Evolutionary conservation across 2,113 vertebrate genomes (phyloP).

Genomic region (Urocolius indicus): DNA sequence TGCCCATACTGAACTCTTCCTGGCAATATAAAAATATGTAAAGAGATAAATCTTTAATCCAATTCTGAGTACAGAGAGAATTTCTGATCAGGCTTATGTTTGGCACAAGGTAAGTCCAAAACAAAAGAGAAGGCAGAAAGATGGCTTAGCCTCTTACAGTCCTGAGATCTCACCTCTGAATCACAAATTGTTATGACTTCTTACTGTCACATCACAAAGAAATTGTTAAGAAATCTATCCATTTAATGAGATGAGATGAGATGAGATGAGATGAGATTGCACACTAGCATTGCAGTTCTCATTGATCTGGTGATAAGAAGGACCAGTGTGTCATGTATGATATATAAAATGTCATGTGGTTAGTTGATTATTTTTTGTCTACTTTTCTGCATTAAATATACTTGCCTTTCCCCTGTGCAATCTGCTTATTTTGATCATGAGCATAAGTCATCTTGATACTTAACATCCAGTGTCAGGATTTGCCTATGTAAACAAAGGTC

Average conservation of each 20-base stretch:
- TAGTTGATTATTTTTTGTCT: neutral
- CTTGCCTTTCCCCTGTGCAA: neutral
- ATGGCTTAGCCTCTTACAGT: neutral
- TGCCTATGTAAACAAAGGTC: neutral
- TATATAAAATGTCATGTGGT: neutral
- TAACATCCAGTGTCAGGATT: neutral
- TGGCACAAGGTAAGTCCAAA: neutral
- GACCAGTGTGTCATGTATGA: rapidly evolving
- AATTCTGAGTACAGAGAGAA: neutral
- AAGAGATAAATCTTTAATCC: conserved; percentile 8
- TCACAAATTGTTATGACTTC: neutral
- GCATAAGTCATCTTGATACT: neutral
- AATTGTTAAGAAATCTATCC: neutral
- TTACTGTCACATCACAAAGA: neutral
- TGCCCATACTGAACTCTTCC: neutral
- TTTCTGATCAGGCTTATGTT: neutral
- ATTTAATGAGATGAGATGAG: neutral
- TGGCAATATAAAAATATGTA: neutral
- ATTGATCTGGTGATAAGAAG: neutral
- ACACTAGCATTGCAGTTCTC: neutral
- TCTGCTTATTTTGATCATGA: neutral
- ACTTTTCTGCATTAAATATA: neutral
- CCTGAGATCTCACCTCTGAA: neutral
- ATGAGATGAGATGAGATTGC: too few species aligned
- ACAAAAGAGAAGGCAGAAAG: neutral